Evolutionary conservation across 2,797 vertebrate species (phyloP).

Genomic region (Odontamblyopus lacepedii): DNA sequence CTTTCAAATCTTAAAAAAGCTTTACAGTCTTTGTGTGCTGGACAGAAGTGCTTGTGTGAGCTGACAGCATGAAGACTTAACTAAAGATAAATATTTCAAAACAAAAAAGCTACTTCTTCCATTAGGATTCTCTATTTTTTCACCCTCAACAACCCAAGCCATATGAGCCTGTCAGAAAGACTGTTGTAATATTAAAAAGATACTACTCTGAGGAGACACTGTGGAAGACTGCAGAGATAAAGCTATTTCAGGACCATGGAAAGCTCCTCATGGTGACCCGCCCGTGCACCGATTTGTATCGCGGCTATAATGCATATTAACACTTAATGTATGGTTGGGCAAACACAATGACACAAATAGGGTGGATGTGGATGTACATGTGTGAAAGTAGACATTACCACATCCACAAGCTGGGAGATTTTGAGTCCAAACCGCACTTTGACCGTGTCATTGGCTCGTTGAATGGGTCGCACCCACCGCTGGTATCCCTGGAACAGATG

Average conservation of each 20-base stretch:
- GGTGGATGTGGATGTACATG: not conserved
- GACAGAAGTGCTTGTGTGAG: not conserved
- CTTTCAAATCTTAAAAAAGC: not conserved
- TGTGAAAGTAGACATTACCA: slow-evolving; percentile 80
- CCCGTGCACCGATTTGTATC: slow-evolving; percentile 33
- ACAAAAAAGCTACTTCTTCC: slow-evolving; percentile 35
- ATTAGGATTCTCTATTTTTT: slow-evolving; percentile 51
- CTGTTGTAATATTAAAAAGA: slow-evolving; percentile 66
- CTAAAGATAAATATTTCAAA: slow-evolving; percentile 69
- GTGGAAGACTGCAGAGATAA: slow-evolving; percentile 22
- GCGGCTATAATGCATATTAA: not conserved
- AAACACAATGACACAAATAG: not conserved
- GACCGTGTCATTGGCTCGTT: slow-evolving; percentile 86
- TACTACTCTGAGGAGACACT: slow-evolving; percentile 36
- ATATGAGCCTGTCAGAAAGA: slow-evolving; percentile 52
- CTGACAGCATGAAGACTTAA: slow-evolving; percentile 25
- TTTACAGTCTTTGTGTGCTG: slow-evolving; percentile 7
- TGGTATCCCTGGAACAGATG: slow-evolving; percentile 92
- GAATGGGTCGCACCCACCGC: slow-evolving; percentile 93
- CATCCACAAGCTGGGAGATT: slow-evolving; percentile 96
- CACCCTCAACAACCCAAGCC: slow-evolving; percentile 52
- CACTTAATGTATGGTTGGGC: not conserved
- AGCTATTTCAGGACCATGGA: slow-evolving; percentile 61
- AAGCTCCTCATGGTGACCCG: slow-evolving; percentile 29
- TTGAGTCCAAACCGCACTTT: slow-evolving; percentile 92